Base-by-base conservation (phyloP, 2,888 invertebrate species). In the Patella caerulea region DNA sequence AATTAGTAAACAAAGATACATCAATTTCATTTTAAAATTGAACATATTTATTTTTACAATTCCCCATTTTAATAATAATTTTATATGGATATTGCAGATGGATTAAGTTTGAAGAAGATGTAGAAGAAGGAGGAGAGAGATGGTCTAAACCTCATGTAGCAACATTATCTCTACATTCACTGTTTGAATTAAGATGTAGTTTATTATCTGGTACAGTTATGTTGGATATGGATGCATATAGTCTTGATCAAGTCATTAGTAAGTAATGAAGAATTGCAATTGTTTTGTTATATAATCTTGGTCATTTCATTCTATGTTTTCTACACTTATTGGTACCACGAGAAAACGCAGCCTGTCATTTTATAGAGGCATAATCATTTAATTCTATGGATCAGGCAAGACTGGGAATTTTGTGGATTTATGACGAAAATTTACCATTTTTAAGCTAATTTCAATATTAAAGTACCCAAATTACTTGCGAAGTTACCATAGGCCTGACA, bases 41-140 rank as follows among this genome's bases (percentile, higher is more conserved):
- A 45, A 45, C 1, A 45, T 45, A 45, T 9, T 9, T 45, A 45
- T 45, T 7, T 45, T 45, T 45, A 45, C 9, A 45, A 45, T 45
- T 29, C 15, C 45, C 52, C 52, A 45, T 17, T 3, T 72, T 19
- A 56, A 12, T 19, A 5, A 12, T 29, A 45, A n/a, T 52, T 29
- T 54, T 45, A 5, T 59, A 11, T 54, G 15, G 69, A 19, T 24
- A 70, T 79, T 84, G 5, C 85, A 93, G 93, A 80, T 93, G 93
- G 93, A 91, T 93, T 54, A 93, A 93, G 86, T 93, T 93, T 90
- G 93, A 93, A 83, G 93, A 93, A 85, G 98, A 99, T 91, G 99
- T 99, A 2, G 99, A 99, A 92, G 98, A 98, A 93, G 99, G 99
- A 45, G 99, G 99, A 81, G 98, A 98, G 91, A 94, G 99, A 78